Conservation (phyloP, 1,140 invertebrate genomes). For the Cyrtorhinus lividipennis region DNA sequence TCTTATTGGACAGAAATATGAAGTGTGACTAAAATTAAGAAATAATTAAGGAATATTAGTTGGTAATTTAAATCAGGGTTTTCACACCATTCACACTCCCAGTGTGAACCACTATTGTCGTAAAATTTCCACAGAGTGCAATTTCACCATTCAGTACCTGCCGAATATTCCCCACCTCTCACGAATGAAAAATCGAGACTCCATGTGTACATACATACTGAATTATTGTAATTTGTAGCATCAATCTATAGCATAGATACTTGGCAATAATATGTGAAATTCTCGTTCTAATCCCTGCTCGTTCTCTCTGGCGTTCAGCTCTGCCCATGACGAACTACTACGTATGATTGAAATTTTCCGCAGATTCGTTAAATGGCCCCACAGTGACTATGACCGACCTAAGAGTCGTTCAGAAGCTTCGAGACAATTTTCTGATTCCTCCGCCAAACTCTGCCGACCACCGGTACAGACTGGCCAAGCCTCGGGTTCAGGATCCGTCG, state of each 20-base stretch:
- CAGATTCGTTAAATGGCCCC: slow-evolving; percentile 14
- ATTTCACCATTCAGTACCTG: no score
- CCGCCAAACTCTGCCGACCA: slow-evolving; percentile 14
- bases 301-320: not conserved
- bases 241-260: not conserved
- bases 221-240: no score
- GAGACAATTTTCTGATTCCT: slow-evolving; percentile 25
- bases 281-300: not conserved
- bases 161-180: no score
- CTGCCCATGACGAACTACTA: not conserved
- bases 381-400: slow-evolving; percentile 23
- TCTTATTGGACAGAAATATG: no score
- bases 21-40: no score
- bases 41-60: no score
- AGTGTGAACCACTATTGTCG: no score
- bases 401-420: slow-evolving; percentile 23
- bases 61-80: no score
- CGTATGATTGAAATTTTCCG: not conserved
- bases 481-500: slow-evolving; percentile 31
- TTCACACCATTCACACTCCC: no score
- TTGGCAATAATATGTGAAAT: not conserved
- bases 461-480: slow-evolving; percentile 26
- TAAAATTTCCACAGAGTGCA: no score
- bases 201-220: not conserved
- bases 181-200: no score